A percentile compares a stretch with the other conserved stretches of the same genome.
phyloP scores from a whole-genome alignment of 2,113 vertebrate genomes.

The Ctenomys sociabilis region DNA sequence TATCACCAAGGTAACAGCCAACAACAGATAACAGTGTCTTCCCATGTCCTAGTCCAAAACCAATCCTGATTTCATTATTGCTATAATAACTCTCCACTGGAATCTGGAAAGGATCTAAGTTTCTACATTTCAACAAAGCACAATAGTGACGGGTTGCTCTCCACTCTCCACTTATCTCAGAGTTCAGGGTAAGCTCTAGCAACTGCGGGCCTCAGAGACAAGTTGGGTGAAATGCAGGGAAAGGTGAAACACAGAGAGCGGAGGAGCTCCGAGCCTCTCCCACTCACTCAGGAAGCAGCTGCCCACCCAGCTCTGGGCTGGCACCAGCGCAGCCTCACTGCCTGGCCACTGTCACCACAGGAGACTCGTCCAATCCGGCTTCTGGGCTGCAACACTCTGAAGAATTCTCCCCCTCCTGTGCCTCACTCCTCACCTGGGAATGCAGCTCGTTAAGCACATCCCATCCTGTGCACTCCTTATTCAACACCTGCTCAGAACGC shows the following conservation, averaged over 20 bases:
- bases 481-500: conserved; percentile 46
- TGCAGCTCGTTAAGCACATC: conserved; percentile 5
- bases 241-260: accelerated
- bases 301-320: not conserved
- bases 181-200: not conserved
- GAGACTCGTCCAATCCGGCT: accelerated
- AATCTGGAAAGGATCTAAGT: conserved; percentile 23
- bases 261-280: accelerated
- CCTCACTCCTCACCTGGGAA: not conserved
- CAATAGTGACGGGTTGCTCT: not conserved
- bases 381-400: not conserved
- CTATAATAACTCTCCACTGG: conserved; percentile 66
- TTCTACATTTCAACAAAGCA: not conserved
- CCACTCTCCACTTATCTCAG: not conserved
- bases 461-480: not conserved
- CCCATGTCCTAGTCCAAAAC: conserved; percentile 29
- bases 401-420: not conserved
- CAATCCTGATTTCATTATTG: conserved; percentile 44
- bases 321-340: accelerated
- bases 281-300: accelerated
- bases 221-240: too few relatives aligned
- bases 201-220: not conserved
- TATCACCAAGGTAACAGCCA: conserved; percentile 54
- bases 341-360: not conserved
- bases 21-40: conserved; percentile 62